These are phyloP conservation scores for Heptranchias perlo DNA, from an alignment of 2,113 vertebrate species.

Conservation along the genomic window DNA sequence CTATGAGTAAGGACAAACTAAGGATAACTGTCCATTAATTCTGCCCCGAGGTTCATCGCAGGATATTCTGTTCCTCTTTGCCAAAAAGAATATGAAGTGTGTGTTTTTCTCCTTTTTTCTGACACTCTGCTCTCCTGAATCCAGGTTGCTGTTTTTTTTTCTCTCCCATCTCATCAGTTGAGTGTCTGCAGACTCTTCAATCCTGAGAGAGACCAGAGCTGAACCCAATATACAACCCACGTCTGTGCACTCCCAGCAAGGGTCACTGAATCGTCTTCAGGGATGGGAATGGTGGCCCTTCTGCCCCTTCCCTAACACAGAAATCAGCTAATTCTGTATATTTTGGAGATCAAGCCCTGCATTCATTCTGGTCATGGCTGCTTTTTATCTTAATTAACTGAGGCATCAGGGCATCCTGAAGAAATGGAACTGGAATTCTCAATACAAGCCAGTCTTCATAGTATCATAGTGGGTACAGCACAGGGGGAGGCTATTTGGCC, in stretches of 20 bases:
- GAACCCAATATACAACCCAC: neutral
- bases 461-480: no score
- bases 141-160: neutral
- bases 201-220: neutral
- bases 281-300: neutral
- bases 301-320: neutral
- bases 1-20: neutral
- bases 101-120: neutral
- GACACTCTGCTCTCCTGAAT: neutral
- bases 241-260: no score
- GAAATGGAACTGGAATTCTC: neutral
- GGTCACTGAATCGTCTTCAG: no score
- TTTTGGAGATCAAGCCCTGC: neutral
- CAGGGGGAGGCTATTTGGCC: no score
- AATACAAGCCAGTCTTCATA: no score
- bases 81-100: no score
- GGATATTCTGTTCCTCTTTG: neutral
- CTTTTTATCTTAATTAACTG: neutral
- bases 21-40: neutral
- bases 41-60: neutral
- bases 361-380: neutral
- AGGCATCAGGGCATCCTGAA: neutral
- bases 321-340: neutral
- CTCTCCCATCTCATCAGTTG: neutral
- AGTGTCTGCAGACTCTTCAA: neutral